Conservation (phyloP, 2,113 vertebrate species). For the Oncorhynchus gorbuscha region DNA sequence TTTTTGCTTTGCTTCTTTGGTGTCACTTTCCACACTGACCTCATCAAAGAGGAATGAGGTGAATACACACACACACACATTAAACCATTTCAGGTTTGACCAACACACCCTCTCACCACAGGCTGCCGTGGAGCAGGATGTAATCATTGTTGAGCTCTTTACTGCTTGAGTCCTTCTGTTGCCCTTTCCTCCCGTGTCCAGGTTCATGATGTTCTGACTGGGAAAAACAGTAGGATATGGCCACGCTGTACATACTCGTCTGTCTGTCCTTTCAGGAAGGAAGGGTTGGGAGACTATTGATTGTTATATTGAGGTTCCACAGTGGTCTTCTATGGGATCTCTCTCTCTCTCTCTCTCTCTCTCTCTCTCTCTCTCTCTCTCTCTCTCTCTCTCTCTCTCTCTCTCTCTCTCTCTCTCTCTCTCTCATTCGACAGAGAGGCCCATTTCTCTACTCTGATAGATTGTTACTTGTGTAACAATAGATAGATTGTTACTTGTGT, state of each 20-base stretch:
- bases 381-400: too few species aligned
- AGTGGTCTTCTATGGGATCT: too few species aligned
- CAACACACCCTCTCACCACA: constrained; percentile 43
- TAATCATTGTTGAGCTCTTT: constrained; percentile 10
- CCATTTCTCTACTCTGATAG: background rate
- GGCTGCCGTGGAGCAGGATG: constrained; percentile 32
- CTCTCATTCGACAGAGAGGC: background rate
- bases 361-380: too few species aligned
- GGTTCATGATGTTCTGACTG: background rate
- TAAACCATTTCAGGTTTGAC: constrained; percentile 31
- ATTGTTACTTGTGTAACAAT: background rate
- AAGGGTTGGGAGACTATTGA: too few species aligned
- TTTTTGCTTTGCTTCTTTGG: constrained; percentile 41
- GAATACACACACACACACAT: constrained; percentile 49
- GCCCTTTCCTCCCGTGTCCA: too few species aligned
- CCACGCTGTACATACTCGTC: too few species aligned
- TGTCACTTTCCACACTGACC: constrained; percentile 51
- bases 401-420: too few species aligned
- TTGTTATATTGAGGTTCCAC: too few species aligned
- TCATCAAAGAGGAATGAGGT: constrained; percentile 58
- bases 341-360: too few species aligned
- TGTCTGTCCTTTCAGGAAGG: too few species aligned
- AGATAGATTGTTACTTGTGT: background rate
- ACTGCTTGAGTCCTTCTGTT: background rate
- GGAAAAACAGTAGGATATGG: too few species aligned